These are phyloP conservation scores for Patagioenas fasciata DNA, from an alignment of 2,113 vertebrate species.

Conservation along the genomic window DNA sequence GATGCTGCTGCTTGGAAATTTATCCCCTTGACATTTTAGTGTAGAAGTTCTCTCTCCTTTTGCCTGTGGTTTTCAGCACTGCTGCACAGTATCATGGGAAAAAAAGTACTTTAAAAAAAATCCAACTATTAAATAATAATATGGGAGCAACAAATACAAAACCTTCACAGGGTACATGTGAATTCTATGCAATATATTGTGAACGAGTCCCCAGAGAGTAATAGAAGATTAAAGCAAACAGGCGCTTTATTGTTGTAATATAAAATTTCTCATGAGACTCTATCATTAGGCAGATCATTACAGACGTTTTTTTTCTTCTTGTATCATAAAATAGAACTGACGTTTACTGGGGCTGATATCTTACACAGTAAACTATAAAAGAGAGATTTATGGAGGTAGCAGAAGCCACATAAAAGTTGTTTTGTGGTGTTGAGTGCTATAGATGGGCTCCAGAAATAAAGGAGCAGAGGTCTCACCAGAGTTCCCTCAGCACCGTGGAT, in stretches of 20 bases:
- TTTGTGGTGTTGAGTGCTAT: neutral
- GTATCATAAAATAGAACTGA: slow-evolving; percentile 8
- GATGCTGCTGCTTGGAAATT: neutral
- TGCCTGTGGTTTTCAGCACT: neutral
- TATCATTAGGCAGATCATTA: slow-evolving; percentile 56
- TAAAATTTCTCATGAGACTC: slow-evolving; percentile 31
- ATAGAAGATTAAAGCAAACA: slow-evolving; percentile 43
- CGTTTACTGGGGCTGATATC: neutral
- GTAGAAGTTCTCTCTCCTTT: neutral
- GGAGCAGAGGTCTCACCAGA: neutral
- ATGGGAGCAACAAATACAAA: neutral
- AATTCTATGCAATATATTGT: neutral
- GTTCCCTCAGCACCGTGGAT: neutral
- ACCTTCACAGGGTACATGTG: neutral
- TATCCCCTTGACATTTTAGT: neutral
- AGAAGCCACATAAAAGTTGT: neutral
- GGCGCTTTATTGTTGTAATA: neutral
- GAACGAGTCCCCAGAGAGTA: neutral
- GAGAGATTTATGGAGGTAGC: neutral
- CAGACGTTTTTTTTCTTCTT: neutral
- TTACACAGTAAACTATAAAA: slow-evolving; percentile 4
- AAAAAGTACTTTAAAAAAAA: neutral
- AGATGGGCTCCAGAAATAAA: neutral
- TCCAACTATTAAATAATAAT: neutral
- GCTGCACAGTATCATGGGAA: neutral